Percentiles rank a stretch among this genome's conserved stretches.
Conservation (phyloP, 2,888 invertebrate species). For the Campoplex capitator region DNA sequence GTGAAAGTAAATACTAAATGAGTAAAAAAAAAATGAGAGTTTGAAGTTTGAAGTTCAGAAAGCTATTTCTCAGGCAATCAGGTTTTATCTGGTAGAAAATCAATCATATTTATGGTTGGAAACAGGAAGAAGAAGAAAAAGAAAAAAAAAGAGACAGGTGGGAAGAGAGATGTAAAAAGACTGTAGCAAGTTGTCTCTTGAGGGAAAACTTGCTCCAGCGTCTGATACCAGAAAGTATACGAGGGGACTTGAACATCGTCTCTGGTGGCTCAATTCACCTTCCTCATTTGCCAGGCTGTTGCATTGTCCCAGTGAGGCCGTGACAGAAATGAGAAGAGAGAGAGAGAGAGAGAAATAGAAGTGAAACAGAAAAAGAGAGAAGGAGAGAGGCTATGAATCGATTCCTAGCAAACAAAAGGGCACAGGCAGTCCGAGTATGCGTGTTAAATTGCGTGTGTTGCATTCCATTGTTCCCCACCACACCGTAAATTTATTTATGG, state of each 20-base stretch:
- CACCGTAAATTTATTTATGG: not conserved
- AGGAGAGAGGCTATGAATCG: not conserved
- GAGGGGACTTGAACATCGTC: slow-evolving; percentile 29
- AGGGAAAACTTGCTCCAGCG: slow-evolving; percentile 1
- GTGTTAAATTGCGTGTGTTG: slow-evolving; percentile 23
- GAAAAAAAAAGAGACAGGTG: slow-evolving; percentile 19
- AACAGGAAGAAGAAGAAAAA: not conserved
- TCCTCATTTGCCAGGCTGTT: slow-evolving; percentile 56
- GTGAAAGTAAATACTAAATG: not conserved
- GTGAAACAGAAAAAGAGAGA: not conserved
- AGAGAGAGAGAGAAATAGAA: not conserved
- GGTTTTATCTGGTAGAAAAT: slow-evolving; percentile 18
- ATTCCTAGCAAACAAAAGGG: slow-evolving; percentile 8
- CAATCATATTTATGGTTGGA: slow-evolving; percentile 15
- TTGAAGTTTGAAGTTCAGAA: not conserved
- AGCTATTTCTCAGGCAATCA: slow-evolving; percentile 17
- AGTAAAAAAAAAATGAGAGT: not conserved
- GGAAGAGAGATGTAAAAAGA: not conserved
- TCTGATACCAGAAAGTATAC: slow-evolving; percentile 32
- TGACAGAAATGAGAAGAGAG: not conserved
- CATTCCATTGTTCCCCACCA: not conserved
- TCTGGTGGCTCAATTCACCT: slow-evolving; percentile 34
- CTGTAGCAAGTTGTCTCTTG: slow-evolving; percentile 21
- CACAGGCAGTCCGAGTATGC: not conserved
- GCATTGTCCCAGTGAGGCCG: slow-evolving; percentile 57